Conservation (phyloP, 2,113 vertebrate species). For the Pseudonaja textilis region DNA sequence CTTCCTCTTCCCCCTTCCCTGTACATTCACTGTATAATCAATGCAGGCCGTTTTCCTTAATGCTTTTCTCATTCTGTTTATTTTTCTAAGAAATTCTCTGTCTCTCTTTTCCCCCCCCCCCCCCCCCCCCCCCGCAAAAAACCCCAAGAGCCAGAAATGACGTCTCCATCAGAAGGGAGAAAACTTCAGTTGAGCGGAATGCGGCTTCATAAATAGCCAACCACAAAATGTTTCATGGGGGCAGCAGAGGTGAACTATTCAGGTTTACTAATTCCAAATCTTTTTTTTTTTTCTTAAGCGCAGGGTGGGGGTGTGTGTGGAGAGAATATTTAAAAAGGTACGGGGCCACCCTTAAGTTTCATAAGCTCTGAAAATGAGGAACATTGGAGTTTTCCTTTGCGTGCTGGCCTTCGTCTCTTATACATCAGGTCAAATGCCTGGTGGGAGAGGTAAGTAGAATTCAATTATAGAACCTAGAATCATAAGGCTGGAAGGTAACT, state of each 20-base stretch:
- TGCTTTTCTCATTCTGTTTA: constrained; percentile 65
- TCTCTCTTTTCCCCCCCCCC: background rate
- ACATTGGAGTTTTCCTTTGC: background rate
- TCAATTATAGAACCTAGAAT: background rate
- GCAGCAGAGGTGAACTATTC: constrained; percentile 50
- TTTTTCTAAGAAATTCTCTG: constrained; percentile 43
- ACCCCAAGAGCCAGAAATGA: constrained; percentile 55
- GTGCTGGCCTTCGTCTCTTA: constrained; percentile 47
- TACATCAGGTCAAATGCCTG: constrained; percentile 50
- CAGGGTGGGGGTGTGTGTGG: background rate
- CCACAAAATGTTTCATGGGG: constrained; percentile 35
- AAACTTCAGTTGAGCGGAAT: constrained; percentile 53
- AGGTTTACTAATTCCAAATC: constrained; percentile 23
- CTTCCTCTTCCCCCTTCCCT: background rate
- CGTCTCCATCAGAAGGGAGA: constrained; percentile 53
- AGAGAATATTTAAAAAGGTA: background rate
- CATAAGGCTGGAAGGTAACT: background rate
- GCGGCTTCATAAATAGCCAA: constrained; percentile 60
- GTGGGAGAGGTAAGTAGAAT: constrained; percentile 47
- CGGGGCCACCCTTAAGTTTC: background rate
- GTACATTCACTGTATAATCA: background rate
- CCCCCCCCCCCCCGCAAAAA: background rate
- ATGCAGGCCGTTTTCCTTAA: constrained; percentile 34
- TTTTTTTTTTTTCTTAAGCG: background rate
- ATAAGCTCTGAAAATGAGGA: constrained; percentile 30